Conservation (phyloP, 1,140 invertebrate genomes). For the Calliphora vicina region DNA sequence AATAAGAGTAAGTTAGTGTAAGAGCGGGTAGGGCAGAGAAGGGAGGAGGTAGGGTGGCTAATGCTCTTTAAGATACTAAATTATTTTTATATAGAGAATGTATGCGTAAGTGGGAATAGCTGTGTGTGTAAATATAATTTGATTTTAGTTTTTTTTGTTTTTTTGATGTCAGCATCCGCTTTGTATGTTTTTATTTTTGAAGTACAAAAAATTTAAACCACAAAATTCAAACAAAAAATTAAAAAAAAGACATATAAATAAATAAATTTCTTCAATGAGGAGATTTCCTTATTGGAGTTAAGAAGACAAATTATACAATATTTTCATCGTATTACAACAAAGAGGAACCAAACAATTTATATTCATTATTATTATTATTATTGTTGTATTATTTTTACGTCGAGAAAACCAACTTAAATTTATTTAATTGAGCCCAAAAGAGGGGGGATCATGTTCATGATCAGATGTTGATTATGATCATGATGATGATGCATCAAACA, state of each 20-base stretch:
- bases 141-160: neutral
- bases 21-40: no score
- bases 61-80: no score
- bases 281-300: conserved; percentile 32
- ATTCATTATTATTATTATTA: conserved; percentile 2
- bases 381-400: no score
- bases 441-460: neutral
- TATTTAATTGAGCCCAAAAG: no score
- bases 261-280: conserved; percentile 19
- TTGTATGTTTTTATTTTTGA: neutral
- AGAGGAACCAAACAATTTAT: conserved; percentile 31
- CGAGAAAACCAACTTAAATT: no score
- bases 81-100: no score
- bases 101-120: no score
- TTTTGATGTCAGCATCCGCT: conserved; percentile 34
- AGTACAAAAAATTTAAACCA: neutral
- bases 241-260: neutral
- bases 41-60: no score
- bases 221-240: neutral
- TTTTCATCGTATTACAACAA: neutral
- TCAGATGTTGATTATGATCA: no score
- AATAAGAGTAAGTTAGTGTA: neutral
- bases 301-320: conserved; percentile 22
- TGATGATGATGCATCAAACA: no score
- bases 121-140: neutral